Evolutionary conservation across 2,888 invertebrate genomes (phyloP).

Genomic region (Harmothoe impar): DNA sequence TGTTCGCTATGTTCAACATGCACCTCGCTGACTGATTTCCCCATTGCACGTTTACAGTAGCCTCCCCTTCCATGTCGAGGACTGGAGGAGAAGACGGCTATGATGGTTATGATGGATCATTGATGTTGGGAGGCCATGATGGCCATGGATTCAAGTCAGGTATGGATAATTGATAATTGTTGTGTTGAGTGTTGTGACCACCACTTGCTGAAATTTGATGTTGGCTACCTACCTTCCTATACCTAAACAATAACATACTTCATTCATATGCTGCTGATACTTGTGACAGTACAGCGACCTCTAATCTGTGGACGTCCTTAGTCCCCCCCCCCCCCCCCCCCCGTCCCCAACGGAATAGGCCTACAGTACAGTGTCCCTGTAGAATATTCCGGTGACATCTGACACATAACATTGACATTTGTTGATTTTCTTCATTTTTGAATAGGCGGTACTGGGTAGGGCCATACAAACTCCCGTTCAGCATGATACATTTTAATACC

Average conservation of each 20-base stretch:
- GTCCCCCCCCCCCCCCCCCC: no score
- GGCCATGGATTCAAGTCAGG: slow-evolving; percentile 37
- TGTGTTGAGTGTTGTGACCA: not conserved
- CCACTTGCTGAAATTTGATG: not conserved
- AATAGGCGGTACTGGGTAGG: no score
- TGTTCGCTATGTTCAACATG: no score
- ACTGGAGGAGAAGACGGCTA: slow-evolving; percentile 19
- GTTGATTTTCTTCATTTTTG: no score
- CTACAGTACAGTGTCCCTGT: no score
- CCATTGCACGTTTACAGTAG: not conserved
- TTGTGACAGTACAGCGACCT: no score
- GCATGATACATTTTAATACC: no score
- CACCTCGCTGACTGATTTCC: not conserved
- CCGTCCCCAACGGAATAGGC: no score
- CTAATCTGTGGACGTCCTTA: no score
- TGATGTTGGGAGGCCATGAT: slow-evolving; percentile 45
- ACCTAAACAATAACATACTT: not conserved
- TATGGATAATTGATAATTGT: not conserved
- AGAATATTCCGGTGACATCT: no score
- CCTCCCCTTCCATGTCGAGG: slow-evolving; percentile 30
- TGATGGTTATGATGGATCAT: slow-evolving; percentile 50
- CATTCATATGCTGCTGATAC: not conserved
- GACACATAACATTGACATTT: no score
- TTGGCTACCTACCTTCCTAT: not conserved
- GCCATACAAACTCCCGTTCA: no score